Evolutionary conservation across 2,888 invertebrate species (phyloP).

Genomic region (Pseudococcus longispinus): DNA sequence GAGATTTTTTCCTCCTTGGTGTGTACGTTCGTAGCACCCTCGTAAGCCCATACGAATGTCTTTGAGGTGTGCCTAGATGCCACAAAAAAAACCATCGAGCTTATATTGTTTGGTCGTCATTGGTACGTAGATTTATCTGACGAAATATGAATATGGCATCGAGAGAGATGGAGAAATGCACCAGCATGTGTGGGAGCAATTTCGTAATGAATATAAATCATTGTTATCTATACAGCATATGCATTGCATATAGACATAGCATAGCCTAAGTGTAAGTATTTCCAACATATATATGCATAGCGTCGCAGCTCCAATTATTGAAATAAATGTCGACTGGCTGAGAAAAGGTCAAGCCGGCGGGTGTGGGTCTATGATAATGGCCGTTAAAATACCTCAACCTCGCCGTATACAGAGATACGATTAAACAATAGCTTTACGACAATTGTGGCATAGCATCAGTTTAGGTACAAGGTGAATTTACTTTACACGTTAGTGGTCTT

Average conservation of each 20-base stretch:
- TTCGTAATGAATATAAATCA: slow-evolving; percentile 8
- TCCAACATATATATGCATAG: neutral
- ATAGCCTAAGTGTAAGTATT: neutral
- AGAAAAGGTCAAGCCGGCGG: slow-evolving; percentile 26
- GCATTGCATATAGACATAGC: too few species aligned
- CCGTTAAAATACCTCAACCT: neutral
- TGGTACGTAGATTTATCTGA: neutral
- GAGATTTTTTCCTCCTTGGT: neutral
- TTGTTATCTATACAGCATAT: neutral
- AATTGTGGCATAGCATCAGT: neutral
- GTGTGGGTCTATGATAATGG: slow-evolving; percentile 5
- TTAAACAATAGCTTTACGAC: slow-evolving; percentile 1
- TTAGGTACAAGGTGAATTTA: neutral
- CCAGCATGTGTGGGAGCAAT: neutral
- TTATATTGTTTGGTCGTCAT: neutral
- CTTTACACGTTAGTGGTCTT: neutral
- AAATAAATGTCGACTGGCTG: neutral
- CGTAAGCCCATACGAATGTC: neutral
- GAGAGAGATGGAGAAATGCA: neutral
- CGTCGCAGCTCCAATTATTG: slow-evolving; percentile 8
- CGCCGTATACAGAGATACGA: neutral
- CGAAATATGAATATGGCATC: neutral
- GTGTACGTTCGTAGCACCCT: neutral
- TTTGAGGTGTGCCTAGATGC: neutral
- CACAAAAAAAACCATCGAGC: neutral